Base-by-base conservation (phyloP, 2,113 vertebrate species). In the Chamaetylas fuelleborni region DNA sequence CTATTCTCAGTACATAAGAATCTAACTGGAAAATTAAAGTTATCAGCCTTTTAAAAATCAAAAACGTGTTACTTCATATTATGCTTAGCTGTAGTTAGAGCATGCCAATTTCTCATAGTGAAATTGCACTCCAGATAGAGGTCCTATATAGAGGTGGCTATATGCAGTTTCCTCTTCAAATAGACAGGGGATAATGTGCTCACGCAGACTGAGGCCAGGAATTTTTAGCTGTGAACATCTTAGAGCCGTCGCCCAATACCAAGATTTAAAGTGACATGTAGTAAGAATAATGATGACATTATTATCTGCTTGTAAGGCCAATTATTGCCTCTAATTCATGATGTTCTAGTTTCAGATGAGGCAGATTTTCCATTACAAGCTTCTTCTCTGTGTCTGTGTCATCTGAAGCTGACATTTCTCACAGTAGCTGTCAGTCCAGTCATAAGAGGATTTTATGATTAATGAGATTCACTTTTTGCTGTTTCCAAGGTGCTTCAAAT, bases 281-380 rank as follows among this genome's bases (percentile, higher is more conserved):
- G 25, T 57, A 88, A 87, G 36, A 95, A 56, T 85, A 92, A 70
- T 62, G 33, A 77, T 86, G 80, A 78, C 45, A 60, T 89, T 86
- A 77, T 82, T 61, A 26, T 56, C 14, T 85, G 31, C 50, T 77
- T 77, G 48, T 42, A 77, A 76, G 58, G 45, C 48, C 42, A 91
- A 86, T 95, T 95, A 89, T 15, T 76, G 19, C 57, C 62, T 81
- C 73, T 93, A 92, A 89, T 78, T 86, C 57, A 61, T 48, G 57
- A 43, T 69, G 26, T 71, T 92, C 74, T 62, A 43, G 50, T 72
- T 89, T 80, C 42, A 76, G 58, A 83, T 81, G 54, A 94, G 66
- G 48, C 74, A 81, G 34, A 26, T 87, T 94, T 94, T 93, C 57
- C 43, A 54, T 90, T 79, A 70, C 54, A 89, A 87, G 57, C 38